These are phyloP conservation scores for Riparia riparia DNA, from an alignment of 2,113 vertebrate species.

Conservation along the genomic window DNA sequence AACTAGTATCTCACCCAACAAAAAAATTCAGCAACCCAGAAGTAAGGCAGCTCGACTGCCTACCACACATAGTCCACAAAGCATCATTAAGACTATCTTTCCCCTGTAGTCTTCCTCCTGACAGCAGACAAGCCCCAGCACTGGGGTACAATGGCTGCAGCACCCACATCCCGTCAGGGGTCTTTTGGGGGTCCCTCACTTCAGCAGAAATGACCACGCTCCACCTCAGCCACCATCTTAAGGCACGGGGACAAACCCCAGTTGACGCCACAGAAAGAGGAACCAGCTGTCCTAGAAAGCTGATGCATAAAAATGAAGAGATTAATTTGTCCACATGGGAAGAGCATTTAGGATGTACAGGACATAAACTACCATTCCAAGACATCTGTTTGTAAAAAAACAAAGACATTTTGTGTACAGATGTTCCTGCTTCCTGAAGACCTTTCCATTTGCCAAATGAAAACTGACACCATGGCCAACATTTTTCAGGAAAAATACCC, in stretches of 20 bases:
- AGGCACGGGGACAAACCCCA: neutral
- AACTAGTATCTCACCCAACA: neutral
- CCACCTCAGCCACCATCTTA: neutral
- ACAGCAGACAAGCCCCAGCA: fast-evolving
- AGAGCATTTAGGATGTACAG: slow-evolving; percentile 50
- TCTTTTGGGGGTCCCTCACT: fast-evolving
- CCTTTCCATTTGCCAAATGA: slow-evolving; percentile 66
- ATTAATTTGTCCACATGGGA: neutral
- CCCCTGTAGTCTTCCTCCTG: neutral
- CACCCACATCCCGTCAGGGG: fast-evolving
- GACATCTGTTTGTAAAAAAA: slow-evolving; percentile 78
- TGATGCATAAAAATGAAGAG: neutral
- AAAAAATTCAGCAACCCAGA: neutral
- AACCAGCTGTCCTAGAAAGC: neutral
- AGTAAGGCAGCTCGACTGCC: neutral
- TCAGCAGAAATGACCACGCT: neutral
- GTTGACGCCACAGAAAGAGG: fast-evolving
- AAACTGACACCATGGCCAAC: slow-evolving; percentile 24
- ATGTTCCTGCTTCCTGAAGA: slow-evolving; percentile 69
- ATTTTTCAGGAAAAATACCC: slow-evolving; percentile 6
- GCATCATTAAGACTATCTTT: neutral
- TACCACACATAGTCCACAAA: neutral
- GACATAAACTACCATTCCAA: slow-evolving; percentile 68
- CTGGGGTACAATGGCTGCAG: neutral
- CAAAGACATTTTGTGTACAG: slow-evolving; percentile 80